A percentile compares a stretch with the other conserved stretches of the same genome.
These are phyloP conservation scores for Nettapus auritus DNA, from an alignment of 2,113 vertebrate genomes.

Conservation along the genomic window DNA sequence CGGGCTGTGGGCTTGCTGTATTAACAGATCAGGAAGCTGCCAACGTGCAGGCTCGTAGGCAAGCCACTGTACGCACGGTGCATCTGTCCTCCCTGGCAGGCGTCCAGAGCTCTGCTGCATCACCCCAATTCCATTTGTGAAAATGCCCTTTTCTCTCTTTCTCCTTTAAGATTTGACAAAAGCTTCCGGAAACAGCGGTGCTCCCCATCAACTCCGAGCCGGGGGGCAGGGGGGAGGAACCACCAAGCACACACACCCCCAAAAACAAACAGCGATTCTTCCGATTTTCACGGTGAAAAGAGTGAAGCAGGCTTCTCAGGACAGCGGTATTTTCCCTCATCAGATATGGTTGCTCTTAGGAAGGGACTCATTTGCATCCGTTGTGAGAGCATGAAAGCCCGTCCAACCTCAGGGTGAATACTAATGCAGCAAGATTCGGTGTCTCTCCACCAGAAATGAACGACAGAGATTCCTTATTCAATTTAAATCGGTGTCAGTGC, in stretches of 20 bases:
- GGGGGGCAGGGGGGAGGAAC: not conserved
- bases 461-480: not conserved
- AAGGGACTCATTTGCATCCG: slow-evolving; percentile 58
- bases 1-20: not conserved
- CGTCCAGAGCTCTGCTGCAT: slow-evolving; percentile 2
- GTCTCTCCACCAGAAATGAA: not conserved
- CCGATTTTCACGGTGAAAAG: not conserved
- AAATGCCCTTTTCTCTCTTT: slow-evolving; percentile 33
- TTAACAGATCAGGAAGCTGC: not conserved
- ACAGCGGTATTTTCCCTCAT: not conserved
- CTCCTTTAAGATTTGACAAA: slow-evolving; percentile 45
- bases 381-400: slow-evolving; percentile 30
- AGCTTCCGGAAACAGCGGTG: not conserved
- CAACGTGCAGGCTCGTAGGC: not conserved
- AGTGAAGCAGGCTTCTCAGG: slow-evolving; percentile 1
- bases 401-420: slow-evolving; percentile 42
- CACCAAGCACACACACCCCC: not conserved
- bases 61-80: not conserved
- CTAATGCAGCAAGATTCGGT: slow-evolving; percentile 36
- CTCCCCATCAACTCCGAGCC: not conserved
- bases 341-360: slow-evolving; percentile 35
- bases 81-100: slow-evolving; percentile 21
- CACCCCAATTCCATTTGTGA: not conserved
- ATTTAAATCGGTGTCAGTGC: not conserved
- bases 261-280: not conserved